Evolutionary conservation across 2,797 vertebrate species (phyloP), one percentile per base, ranked within the genome.

Genomic region (Pseudomugil tenellus): DNA sequence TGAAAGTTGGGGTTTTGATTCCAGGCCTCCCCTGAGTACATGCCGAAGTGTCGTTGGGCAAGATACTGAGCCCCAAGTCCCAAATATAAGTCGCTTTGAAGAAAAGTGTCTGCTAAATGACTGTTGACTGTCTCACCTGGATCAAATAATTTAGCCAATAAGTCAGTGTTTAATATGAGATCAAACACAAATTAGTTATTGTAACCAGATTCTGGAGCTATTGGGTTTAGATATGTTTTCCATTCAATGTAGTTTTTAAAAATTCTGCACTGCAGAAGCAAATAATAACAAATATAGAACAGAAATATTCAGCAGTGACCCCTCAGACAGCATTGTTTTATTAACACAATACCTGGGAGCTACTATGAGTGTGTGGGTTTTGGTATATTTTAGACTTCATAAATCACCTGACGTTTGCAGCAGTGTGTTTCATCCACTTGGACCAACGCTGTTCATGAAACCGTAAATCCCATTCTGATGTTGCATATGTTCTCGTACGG

Each of bases 391-490:
- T 32, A 26, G 14, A 35, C 55, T 66, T 67, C 64, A 63, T 80
- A 73, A 75, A 78, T 64, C 37, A 16, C 55, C 66, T 64, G 54
- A 60, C 46, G 23, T 6, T 52, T 41, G 43, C 67, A 56, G 57
- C 8, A 21, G n/a, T 56, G 31, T 55, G 51, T 65, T 68, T 77
- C 73, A 54, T 54, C 63, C 74, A 61, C 63, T 55, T 61, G 59
- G 58, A 71, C 51, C 67, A 68, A 56, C 75, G 68, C 57, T 5
- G 34, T 37, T 72, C 37, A 34, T 67, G 55, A 79, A 79, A 80
- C 60, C 67, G 77, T 72, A 74, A 61, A 29, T 63, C 66, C 76
- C 31, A 31, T 58, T 64, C 43, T 70, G 76, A 72, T 74, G 78
- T 68, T 78, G 72, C 76, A 75, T 74, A 74, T 34, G 53, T 49